phyloP scores from a whole-genome alignment of 2,113 vertebrate species.

The Aphyosemion australe region DNA sequence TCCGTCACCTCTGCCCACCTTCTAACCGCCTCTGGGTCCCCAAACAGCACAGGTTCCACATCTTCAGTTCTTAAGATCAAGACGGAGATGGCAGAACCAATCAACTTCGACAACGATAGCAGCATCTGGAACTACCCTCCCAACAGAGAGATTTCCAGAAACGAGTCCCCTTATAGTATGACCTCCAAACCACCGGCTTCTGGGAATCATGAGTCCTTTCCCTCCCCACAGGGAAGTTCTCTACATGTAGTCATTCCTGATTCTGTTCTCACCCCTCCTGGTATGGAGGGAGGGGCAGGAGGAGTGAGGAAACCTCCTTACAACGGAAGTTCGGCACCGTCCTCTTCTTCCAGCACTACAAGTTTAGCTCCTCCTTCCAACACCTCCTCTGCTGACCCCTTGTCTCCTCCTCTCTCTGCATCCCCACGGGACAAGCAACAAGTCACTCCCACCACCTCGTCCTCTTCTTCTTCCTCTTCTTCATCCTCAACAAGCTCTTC shows the following conservation, averaged over 20 bases:
- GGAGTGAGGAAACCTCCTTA: conserved; percentile 89
- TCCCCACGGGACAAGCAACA: conserved; percentile 97
- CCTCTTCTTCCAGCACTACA: conserved; percentile 72
- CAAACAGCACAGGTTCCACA: conserved; percentile 73
- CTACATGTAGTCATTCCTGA: conserved; percentile 96
- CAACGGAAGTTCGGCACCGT: conserved; percentile 74
- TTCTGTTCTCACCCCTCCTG: conserved; percentile 95
- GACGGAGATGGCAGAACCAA: conserved; percentile 97
- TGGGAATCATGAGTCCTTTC: conserved; percentile 87
- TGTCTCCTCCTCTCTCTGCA: conserved; percentile 95
- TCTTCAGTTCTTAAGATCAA: conserved; percentile 98
- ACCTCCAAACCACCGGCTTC: conserved; percentile 90
- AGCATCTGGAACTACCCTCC: conserved; percentile 99
- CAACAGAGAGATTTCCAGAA: conserved; percentile 97
- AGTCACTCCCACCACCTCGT: conserved; percentile 83
- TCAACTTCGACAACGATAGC: conserved; percentile 99
- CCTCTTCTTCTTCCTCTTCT: conserved; percentile 83
- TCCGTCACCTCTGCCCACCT: conserved; percentile 83
- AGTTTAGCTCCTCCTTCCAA: conserved; percentile 85
- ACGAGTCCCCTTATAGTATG: conserved; percentile 99
- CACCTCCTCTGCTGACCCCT: conserved; percentile 89
- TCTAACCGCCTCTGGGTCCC: conserved; percentile 85
- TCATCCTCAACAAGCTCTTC: conserved; percentile 85
- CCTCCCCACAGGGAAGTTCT: conserved; percentile 86
- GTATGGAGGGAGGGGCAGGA: conserved; percentile 86